phyloP scores from a whole-genome alignment of 2,113 vertebrate species.

The Chauna torquata region DNA sequence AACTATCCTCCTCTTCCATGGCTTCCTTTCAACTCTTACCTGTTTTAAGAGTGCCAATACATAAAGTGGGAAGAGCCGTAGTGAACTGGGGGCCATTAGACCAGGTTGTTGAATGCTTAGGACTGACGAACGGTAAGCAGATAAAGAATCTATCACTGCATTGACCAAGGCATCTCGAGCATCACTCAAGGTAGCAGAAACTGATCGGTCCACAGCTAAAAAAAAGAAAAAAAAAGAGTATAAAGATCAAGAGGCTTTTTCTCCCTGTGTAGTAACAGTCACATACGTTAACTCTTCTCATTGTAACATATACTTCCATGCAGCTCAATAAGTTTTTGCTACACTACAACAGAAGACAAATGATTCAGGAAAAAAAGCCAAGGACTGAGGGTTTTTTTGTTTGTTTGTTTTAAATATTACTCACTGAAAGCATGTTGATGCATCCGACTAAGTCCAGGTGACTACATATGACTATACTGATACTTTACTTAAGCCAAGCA shows the following conservation, averaged over 20 bases:
- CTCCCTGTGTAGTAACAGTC: not conserved
- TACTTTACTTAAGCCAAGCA: not conserved
- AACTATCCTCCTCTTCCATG: not conserved
- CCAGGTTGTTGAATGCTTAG: conserved; percentile 90
- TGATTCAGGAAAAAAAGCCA: not conserved
- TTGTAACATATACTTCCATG: not conserved
- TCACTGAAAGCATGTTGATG: not conserved
- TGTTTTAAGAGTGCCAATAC: conserved; percentile 93
- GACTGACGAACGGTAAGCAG: conserved; percentile 86
- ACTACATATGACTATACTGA: not conserved
- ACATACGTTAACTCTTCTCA: not conserved
- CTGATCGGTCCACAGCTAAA: conserved; percentile 90
- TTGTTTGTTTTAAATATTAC: not conserved
- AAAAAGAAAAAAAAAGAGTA: not conserved
- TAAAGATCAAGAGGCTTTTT: not conserved
- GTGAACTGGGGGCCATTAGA: conserved; percentile 85
- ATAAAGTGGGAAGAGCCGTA: conserved; percentile 91
- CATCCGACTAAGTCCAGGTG: not conserved
- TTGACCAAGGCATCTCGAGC: conserved; percentile 94
- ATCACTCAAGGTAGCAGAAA: conserved; percentile 89
- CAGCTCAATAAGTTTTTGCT: not conserved
- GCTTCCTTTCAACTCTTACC: conserved; percentile 70
- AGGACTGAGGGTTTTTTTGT: not conserved
- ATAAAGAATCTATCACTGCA: conserved; percentile 89
- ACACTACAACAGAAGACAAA: not conserved